A percentile compares a stretch with the other conserved stretches of the same genome.
These are phyloP conservation scores for Oscheius sp. DNA, from an alignment of 2,888 invertebrate species.

Conservation along the genomic window DNA sequence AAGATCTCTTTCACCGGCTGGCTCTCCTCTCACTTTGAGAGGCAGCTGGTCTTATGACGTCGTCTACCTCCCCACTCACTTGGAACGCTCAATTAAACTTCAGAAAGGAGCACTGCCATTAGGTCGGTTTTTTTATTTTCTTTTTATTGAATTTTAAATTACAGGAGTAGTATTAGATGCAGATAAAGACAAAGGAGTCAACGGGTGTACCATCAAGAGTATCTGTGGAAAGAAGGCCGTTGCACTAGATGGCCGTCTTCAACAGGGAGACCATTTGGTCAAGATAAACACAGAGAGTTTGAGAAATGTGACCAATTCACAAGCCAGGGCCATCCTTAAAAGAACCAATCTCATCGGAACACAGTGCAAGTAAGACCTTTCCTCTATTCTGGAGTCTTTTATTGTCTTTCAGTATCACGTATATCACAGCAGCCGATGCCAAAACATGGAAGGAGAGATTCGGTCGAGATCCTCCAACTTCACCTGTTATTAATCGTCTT, in stretches of 20 bases:
- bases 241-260: slow-evolving; percentile 75
- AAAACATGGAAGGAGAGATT: slow-evolving; percentile 72
- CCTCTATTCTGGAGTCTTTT: background rate
- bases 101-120: slow-evolving; percentile 75
- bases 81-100: slow-evolving; percentile 75
- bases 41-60: slow-evolving; percentile 69
- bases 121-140: no score
- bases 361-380: slow-evolving; percentile 74
- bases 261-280: slow-evolving; percentile 76
- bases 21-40: slow-evolving; percentile 58
- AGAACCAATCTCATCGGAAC: slow-evolving; percentile 75
- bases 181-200: slow-evolving; percentile 75
- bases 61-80: slow-evolving; percentile 73
- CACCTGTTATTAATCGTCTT: slow-evolving; percentile 57
- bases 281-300: slow-evolving; percentile 76
- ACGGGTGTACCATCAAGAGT: slow-evolving; percentile 75
- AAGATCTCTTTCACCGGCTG: slow-evolving; percentile 66
- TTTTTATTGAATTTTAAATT: slow-evolving; percentile 28
- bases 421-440: slow-evolving; percentile 75
- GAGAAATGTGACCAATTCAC: slow-evolving; percentile 75
- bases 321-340: slow-evolving; percentile 76
- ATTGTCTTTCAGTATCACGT: slow-evolving; percentile 73
- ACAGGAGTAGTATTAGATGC: slow-evolving; percentile 76
- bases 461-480: slow-evolving; percentile 52
- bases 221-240: slow-evolving; percentile 75